Evolutionary conservation across 23 tunicate species (phyloP).

Genomic region (Oikopleura dioica): DNA sequence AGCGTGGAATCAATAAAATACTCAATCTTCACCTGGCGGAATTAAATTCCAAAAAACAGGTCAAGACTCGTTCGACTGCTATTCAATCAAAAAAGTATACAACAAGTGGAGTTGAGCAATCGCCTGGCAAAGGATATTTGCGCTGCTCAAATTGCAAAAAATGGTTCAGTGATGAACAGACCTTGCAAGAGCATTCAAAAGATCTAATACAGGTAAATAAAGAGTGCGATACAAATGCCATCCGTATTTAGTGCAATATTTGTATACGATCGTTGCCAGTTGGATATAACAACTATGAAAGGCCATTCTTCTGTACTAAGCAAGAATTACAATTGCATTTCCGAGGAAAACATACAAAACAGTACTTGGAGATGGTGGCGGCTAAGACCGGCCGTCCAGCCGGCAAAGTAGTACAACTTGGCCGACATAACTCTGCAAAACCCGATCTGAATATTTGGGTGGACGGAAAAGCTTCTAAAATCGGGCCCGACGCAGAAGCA

Average conservation of each 20-base stretch:
- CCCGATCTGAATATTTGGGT: slow-evolving; percentile 9
- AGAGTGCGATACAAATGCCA: too few species aligned
- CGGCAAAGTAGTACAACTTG: slow-evolving; percentile 8
- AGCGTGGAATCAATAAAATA: neutral
- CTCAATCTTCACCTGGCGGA: neutral
- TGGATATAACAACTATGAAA: slow-evolving; percentile 9
- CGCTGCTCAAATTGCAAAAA: neutral
- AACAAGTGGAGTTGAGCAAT: neutral
- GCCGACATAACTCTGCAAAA: neutral
- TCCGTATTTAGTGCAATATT: slow-evolving; percentile 14
- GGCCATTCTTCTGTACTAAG: neutral
- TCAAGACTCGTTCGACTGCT: neutral
- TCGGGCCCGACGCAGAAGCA: neutral
- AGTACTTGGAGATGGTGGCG: slow-evolving; percentile 5
- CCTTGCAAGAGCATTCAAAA: neutral
- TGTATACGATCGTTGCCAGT: neutral
- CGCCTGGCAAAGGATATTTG: neutral
- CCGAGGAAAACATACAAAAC: slow-evolving; percentile 12
- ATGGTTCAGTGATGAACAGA: neutral
- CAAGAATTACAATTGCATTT: neutral
- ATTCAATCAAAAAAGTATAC: neutral
- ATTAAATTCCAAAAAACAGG: neutral
- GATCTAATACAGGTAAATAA: neutral
- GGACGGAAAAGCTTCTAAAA: neutral
- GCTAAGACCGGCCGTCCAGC: neutral